Evolutionary conservation across 2,888 invertebrate genomes (phyloP), one percentile per base, ranked within the genome.

Genomic region (Xanthia icteritia): DNA sequence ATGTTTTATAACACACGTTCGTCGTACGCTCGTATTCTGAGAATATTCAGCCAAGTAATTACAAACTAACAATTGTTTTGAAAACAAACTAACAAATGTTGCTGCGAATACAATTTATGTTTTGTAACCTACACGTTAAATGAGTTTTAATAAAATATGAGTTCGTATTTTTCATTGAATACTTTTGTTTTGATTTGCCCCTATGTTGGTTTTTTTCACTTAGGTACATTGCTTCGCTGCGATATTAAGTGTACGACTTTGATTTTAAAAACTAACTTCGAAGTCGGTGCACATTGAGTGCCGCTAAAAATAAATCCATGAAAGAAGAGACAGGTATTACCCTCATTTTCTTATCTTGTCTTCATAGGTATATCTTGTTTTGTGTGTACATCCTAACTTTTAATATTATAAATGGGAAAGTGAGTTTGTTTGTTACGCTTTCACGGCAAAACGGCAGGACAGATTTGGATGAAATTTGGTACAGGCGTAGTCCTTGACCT

Each of bases 11-110:
- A 80, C 56, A 58, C 48, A 67, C 36, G 39, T 45, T 48, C 27
- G 27, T 51, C 39, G n/a, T 51, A 54, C 27, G 31, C 36, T 39
- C 71, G 51, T 80, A 68, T 72, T 66, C 63, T 51, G 51, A 73
- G 65, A 69, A 66, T 66, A 45, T 74, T 69, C 63, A 76, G 51
- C 60, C 23, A 84, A 77, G 74, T 76, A 85, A 85, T 85, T 76
- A 76, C 79, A 72, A 84, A 79, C 76, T 82, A 85, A 84, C 78
- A 60, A 81, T 85, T 67, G 82, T 85, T 84, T 84, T 64, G 70
- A 11, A 85, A n/a, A n/a, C n/a, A n/a, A n/a, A n/a, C n/a, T n/a
- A n/a, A n/a, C n/a, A n/a, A 84, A 75, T 54, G 60, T 81, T 77
- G 70, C 42, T 75, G 20, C 36, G 65, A 63, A 72, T 72, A 85